Evolutionary conservation across 2,797 vertebrate genomes (phyloP).

Genomic region (Gadopsis bispinosus): DNA sequence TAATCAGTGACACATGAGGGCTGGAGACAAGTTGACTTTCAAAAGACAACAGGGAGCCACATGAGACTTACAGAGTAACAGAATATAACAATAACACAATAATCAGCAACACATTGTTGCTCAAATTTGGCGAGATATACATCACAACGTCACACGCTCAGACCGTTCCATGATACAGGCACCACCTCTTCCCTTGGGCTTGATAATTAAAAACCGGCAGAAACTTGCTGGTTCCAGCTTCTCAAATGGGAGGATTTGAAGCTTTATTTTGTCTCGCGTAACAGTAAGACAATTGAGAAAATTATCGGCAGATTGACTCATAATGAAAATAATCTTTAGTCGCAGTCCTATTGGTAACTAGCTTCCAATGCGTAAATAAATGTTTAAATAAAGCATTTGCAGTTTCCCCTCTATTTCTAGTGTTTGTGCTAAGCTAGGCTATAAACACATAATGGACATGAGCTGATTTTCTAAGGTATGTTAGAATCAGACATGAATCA

Average conservation of each 20-base stretch:
- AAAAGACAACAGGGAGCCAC: too few species aligned
- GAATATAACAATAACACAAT: too few species aligned
- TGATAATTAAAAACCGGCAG: background rate
- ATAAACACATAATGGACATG: background rate
- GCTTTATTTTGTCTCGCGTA: too few species aligned
- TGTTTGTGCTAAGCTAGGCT: background rate
- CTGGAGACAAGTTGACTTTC: too few species aligned
- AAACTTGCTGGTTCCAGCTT: too few species aligned
- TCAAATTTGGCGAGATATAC: background rate
- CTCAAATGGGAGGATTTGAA: too few species aligned
- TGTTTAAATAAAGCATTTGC: background rate
- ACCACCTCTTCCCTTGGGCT: background rate
- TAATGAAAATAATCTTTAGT: background rate
- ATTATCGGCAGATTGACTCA: too few species aligned
- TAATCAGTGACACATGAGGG: too few species aligned
- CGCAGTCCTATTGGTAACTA: background rate
- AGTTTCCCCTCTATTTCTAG: background rate
- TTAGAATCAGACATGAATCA: background rate
- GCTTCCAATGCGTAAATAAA: background rate
- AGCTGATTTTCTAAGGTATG: background rate
- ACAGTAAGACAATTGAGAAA: too few species aligned
- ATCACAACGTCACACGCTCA: background rate
- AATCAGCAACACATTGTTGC: background rate
- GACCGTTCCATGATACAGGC: background rate
- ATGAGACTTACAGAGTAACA: too few species aligned